phyloP scores from a whole-genome alignment of 2,113 vertebrate species.

The Etia nguti region DNA sequence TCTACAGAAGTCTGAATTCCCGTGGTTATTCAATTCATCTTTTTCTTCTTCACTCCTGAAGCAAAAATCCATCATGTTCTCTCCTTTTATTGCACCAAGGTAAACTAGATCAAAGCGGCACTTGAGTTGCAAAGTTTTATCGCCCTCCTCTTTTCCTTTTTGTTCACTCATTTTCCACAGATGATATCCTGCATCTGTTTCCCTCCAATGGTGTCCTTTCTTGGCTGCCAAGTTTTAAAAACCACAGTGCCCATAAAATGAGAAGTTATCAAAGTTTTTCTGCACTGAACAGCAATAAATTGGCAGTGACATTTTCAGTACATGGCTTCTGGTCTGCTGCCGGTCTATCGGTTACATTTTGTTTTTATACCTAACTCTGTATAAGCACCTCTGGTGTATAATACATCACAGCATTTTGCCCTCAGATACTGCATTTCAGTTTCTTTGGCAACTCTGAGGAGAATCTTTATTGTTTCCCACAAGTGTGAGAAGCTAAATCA shows the following conservation, averaged over 20 bases:
- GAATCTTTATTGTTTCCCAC: constrained; percentile 11
- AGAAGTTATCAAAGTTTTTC: constrained; percentile 63
- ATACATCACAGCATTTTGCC: background rate
- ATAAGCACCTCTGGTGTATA: background rate
- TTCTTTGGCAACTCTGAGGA: background rate
- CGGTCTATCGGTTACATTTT: constrained; percentile 37
- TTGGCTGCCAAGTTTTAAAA: constrained; percentile 54
- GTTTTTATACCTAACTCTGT: constrained; percentile 20
- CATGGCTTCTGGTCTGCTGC: constrained; percentile 28
- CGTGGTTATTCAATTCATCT: constrained; percentile 19
- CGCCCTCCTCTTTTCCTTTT: constrained; percentile 36
- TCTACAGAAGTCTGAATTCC: constrained; percentile 47
- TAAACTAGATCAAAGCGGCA: constrained; percentile 57
- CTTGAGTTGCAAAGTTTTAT: constrained; percentile 54
- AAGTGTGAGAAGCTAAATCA: background rate
- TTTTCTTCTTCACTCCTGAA: background rate
- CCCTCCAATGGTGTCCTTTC: constrained; percentile 33
- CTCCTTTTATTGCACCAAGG: constrained; percentile 38
- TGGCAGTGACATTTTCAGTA: constrained; percentile 59
- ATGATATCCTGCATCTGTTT: constrained; percentile 64
- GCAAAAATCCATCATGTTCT: constrained; percentile 14
- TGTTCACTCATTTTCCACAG: constrained; percentile 56
- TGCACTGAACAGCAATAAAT: constrained; percentile 55
- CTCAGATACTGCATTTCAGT: background rate
- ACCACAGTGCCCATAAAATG: constrained; percentile 55